These are phyloP conservation scores for Amphipyra berbera DNA, from an alignment of 2,888 invertebrate species.

Conservation along the genomic window DNA sequence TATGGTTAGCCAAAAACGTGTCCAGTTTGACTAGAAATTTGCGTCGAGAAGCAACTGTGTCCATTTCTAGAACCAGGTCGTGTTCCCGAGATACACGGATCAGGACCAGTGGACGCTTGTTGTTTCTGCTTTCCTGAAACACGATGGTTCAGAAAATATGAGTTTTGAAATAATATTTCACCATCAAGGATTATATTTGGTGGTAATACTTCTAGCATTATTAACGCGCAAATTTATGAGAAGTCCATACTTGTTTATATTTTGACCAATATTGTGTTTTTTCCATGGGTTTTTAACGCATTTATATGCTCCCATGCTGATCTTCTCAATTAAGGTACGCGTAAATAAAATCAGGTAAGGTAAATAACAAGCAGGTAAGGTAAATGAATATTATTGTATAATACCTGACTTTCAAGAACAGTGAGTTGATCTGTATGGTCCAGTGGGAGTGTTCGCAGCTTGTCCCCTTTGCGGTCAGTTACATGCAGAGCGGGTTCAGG, in stretches of 20 bases:
- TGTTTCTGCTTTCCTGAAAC: constrained; percentile 90
- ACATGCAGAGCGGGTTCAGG: constrained; percentile 96
- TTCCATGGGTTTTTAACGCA: too few relatives aligned
- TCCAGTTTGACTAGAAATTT: constrained; percentile 97
- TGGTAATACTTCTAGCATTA: neutral
- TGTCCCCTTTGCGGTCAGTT: constrained; percentile 97
- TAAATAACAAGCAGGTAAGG: too few relatives aligned
- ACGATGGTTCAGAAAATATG: neutral
- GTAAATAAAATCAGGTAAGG: too few relatives aligned
- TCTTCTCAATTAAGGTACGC: too few relatives aligned
- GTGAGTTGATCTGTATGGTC: constrained; percentile 93
- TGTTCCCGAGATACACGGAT: constrained; percentile 96
- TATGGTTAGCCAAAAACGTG: constrained; percentile 94
- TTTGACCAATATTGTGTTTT: too few relatives aligned
- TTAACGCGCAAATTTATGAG: neutral
- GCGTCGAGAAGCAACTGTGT: constrained; percentile 93
- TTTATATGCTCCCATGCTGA: too few relatives aligned
- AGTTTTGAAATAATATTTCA: neutral
- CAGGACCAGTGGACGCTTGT: constrained; percentile 95
- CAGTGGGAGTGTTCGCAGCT: constrained; percentile 95
- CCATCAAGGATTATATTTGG: too few relatives aligned
- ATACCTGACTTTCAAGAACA: constrained; percentile 96
- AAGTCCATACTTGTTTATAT: too few relatives aligned
- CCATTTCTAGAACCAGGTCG: constrained; percentile 97
- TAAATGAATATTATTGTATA: constrained; percentile 44